Conservation (phyloP, 2,113 vertebrate species). For the Suncus etruscus region DNA sequence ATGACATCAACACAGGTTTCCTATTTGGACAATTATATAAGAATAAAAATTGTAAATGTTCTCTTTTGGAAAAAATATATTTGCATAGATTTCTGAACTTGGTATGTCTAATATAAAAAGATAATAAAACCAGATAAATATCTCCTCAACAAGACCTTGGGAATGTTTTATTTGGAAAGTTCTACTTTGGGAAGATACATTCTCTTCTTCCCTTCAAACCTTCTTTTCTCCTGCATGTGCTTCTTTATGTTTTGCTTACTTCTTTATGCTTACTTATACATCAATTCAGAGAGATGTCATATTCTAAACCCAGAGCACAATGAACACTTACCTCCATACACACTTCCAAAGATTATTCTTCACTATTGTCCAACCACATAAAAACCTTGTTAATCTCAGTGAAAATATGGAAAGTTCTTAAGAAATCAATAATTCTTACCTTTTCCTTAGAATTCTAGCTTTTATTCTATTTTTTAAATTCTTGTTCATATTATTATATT, state of each 20-base stretch:
- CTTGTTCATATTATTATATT: neutral
- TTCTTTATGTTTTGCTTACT: neutral
- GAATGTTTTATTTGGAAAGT: neutral
- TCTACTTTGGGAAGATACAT: neutral
- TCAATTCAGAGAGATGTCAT: neutral
- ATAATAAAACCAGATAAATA: neutral
- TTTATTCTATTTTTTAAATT: neutral
- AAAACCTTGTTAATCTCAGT: neutral
- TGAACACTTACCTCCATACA: fast-evolving
- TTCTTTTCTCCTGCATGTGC: neutral
- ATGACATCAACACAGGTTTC: too few species aligned
- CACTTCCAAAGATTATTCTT: neutral
- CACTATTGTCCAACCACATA: neutral
- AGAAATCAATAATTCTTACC: neutral
- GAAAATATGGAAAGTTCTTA: neutral
- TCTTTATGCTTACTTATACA: neutral
- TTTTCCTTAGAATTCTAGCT: neutral
- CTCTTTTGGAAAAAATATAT: neutral
- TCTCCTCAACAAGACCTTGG: neutral
- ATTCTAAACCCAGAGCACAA: neutral
- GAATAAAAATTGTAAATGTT: neutral
- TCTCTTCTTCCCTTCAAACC: neutral
- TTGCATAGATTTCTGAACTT: neutral
- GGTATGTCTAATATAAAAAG: neutral
- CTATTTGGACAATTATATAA: neutral